Conservation (phyloP, 2,113 vertebrate genomes). For the Heterotis niloticus region DNA sequence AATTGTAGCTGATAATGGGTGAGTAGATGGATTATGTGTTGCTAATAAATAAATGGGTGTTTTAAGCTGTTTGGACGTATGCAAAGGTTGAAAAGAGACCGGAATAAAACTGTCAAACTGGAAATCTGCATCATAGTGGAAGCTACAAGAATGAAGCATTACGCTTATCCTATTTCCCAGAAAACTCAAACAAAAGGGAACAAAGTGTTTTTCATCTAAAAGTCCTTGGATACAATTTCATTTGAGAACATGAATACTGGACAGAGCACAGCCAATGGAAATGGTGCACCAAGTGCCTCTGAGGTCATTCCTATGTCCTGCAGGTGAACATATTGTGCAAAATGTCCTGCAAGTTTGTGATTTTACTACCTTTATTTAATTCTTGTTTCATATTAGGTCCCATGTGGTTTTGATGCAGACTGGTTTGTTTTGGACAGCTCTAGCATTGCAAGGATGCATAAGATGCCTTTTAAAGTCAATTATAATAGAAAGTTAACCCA, state of each 20-base stretch:
- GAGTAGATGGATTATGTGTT: too few species aligned
- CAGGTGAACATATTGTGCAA: not conserved
- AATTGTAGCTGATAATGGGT: too few species aligned
- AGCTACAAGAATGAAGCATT: slow-evolving; percentile 29
- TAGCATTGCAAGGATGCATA: too few species aligned
- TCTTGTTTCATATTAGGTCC: not conserved
- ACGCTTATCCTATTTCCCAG: slow-evolving; percentile 20
- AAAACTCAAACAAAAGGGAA: slow-evolving; percentile 26
- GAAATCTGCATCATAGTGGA: not conserved
- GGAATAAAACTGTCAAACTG: not conserved
- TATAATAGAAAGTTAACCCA: too few species aligned
- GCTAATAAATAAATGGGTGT: too few species aligned
- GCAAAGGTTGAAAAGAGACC: too few species aligned
- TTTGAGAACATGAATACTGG: slow-evolving; percentile 30
- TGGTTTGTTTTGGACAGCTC: too few species aligned
- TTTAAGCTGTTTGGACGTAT: too few species aligned
- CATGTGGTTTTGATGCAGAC: not conserved
- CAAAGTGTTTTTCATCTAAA: not conserved
- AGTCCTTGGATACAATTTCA: slow-evolving; percentile 16
- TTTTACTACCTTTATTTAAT: not conserved
- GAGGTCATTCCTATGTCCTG: not conserved
- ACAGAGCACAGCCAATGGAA: slow-evolving; percentile 21
- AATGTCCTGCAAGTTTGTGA: not conserved
- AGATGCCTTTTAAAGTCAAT: too few species aligned
- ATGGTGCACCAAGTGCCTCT: slow-evolving; percentile 24